Percentiles rank a stretch among this genome's conserved stretches.
phyloP scores from a whole-genome alignment of 2,797 vertebrate genomes.

The Manis pentadactyla region DNA sequence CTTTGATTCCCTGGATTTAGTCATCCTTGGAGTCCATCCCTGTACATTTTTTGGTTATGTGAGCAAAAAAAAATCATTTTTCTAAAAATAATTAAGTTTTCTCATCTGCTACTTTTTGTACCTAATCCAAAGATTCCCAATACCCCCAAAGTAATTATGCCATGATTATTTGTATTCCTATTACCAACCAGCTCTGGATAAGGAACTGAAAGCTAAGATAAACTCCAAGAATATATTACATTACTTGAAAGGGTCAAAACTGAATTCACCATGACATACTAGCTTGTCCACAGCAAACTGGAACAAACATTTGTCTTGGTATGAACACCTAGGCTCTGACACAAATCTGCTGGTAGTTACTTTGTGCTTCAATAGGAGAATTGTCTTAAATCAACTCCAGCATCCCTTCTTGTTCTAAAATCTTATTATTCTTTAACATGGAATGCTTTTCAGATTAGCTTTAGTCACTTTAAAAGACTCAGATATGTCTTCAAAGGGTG shows the following conservation, averaged over 20 bases:
- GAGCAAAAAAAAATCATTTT: not conserved
- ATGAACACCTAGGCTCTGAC: not conserved
- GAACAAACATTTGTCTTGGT: not conserved
- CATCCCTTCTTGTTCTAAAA: not conserved
- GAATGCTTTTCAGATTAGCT: not conserved
- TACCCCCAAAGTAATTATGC: not conserved
- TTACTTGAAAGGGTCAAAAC: not conserved
- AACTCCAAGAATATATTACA: not conserved
- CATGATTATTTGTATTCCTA: not conserved
- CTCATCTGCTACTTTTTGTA: not conserved
- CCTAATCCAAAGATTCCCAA: not conserved
- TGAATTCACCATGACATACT: not conserved
- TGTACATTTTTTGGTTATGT: not conserved
- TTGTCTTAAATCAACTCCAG: not conserved
- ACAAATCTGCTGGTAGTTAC: not conserved
- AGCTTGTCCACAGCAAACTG: not conserved
- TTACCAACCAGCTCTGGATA: not conserved
- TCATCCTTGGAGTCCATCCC: not conserved
- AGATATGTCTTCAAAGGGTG: not conserved
- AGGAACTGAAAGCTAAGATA: not conserved
- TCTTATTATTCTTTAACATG: not conserved
- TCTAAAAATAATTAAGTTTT: not conserved
- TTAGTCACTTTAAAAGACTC: not conserved
- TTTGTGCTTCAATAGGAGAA: not conserved
- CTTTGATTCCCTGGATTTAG: not conserved